Conservation (phyloP, 1,140 invertebrate species). For the Pachyrhynchus sulphureomaculatus region DNA sequence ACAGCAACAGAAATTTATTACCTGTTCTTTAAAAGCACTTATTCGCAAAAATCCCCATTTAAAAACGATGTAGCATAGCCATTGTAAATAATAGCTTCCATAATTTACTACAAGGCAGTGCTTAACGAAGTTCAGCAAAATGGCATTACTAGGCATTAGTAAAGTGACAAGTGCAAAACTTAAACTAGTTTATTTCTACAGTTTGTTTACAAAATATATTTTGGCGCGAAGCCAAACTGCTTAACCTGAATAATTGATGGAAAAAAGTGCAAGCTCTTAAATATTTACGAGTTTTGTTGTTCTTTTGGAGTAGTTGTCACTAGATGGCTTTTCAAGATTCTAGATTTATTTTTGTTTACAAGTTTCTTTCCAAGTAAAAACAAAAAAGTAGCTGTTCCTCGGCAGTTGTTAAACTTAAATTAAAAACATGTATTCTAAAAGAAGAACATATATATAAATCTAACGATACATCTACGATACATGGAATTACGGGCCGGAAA, state of each 20-base stretch:
- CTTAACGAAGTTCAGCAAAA: constrained; percentile 19
- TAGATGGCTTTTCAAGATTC: background rate
- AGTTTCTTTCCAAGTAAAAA: no score
- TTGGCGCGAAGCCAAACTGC: constrained; percentile 5
- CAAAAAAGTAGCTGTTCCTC: no score
- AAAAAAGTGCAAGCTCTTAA: constrained; percentile 4
- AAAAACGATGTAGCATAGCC: constrained; percentile 17
- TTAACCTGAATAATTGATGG: constrained; percentile 2
- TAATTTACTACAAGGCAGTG: constrained; percentile 16
- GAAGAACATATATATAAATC: no score
- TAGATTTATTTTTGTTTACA: no score
- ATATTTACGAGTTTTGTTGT: background rate
- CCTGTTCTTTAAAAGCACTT: constrained; percentile 21
- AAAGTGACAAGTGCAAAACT: constrained; percentile 17
- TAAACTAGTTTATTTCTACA: constrained; percentile 17
- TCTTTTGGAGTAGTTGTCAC: background rate
- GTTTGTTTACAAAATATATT: constrained; percentile 14
- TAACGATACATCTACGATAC: no score
- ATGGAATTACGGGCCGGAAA: no score
- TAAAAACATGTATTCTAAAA: no score
- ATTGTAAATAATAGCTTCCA: constrained; percentile 20
- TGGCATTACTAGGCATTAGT: constrained; percentile 5
- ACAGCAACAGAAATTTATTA: constrained; percentile 19
- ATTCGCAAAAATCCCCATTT: constrained; percentile 22
- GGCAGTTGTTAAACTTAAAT: no score